These are phyloP conservation scores for Odontesthes bonariensis DNA, from an alignment of 2,113 vertebrate genomes.

Conservation along the genomic window DNA sequence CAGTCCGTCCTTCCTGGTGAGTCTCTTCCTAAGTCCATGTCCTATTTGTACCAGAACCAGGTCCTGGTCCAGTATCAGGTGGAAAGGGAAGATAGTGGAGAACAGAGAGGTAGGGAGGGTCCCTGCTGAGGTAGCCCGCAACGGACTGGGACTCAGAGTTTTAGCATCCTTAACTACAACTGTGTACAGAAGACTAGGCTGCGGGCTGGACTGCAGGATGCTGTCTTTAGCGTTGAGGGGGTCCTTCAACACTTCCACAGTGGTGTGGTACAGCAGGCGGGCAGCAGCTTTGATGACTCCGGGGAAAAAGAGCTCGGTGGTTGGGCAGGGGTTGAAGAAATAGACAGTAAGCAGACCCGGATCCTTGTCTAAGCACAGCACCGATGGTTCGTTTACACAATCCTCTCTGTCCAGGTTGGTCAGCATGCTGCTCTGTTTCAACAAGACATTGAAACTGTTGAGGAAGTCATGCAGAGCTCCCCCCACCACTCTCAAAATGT, in stretches of 20 bases:
- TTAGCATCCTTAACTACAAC: slow-evolving; percentile 88
- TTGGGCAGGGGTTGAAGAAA: slow-evolving; percentile 92
- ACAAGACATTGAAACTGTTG: slow-evolving; percentile 96
- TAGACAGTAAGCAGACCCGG: slow-evolving; percentile 92
- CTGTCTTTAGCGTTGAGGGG: slow-evolving; percentile 85
- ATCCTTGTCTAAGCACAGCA: slow-evolving; percentile 96
- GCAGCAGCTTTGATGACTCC: slow-evolving; percentile 95
- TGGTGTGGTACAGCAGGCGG: slow-evolving; percentile 87
- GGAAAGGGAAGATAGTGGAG: slow-evolving; percentile 97
- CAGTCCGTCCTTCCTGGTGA: slow-evolving; percentile 88
- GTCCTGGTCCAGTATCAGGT: slow-evolving; percentile 95
- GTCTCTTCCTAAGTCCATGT: slow-evolving; percentile 90
- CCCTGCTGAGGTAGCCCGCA: slow-evolving; percentile 90
- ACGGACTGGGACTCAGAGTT: slow-evolving; percentile 88
- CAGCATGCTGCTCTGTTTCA: slow-evolving; percentile 90
- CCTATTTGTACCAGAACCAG: slow-evolving; percentile 93
- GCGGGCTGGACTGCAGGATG: slow-evolving; percentile 88
- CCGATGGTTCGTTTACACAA: slow-evolving; percentile 89
- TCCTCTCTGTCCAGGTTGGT: slow-evolving; percentile 67
- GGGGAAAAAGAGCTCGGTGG: slow-evolving; percentile 91
- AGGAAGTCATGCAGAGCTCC: slow-evolving; percentile 97
- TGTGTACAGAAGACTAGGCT: slow-evolving; percentile 92
- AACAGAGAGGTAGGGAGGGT: slow-evolving; percentile 92
- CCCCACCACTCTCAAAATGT: slow-evolving; percentile 93
- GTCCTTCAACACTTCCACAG: slow-evolving; percentile 89